phyloP scores from a whole-genome alignment of 1,140 invertebrate species.

The Coptotermes formosanus region DNA sequence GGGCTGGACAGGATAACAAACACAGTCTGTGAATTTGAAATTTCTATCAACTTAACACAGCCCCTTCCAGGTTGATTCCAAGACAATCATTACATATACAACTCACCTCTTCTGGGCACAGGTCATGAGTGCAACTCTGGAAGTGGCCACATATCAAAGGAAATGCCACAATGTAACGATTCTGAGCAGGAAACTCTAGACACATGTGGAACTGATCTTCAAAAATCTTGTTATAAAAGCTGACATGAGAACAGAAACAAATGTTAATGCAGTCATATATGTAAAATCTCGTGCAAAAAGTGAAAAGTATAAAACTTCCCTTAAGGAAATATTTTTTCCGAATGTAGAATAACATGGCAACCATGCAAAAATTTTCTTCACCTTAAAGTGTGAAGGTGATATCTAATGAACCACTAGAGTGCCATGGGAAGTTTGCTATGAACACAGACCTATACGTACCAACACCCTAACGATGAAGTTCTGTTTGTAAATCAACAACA shows the following conservation, averaged over 20 bases:
- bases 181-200: constrained; percentile 96
- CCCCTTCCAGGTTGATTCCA: too few species aligned
- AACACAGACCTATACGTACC: too few species aligned
- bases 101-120: constrained; percentile 92
- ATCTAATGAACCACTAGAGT: too few species aligned
- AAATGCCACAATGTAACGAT: constrained; percentile 96
- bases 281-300: neutral
- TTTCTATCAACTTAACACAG: too few species aligned
- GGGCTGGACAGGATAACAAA: too few species aligned
- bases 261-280: constrained; percentile 10
- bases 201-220: constrained; percentile 99
- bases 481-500: too few species aligned
- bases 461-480: too few species aligned
- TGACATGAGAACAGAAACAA: constrained; percentile 42
- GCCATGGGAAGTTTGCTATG: too few species aligned
- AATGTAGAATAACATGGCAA: neutral
- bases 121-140: constrained; percentile 94
- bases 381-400: too few species aligned
- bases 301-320: neutral
- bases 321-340: neutral
- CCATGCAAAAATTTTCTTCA: too few species aligned
- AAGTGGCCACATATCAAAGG: constrained; percentile 97
- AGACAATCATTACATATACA: too few species aligned
- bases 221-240: constrained; percentile 96
- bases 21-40: too few species aligned